These are phyloP conservation scores for Acanthopagrus latus DNA, from an alignment of 2,797 vertebrate genomes.

Conservation along the genomic window DNA sequence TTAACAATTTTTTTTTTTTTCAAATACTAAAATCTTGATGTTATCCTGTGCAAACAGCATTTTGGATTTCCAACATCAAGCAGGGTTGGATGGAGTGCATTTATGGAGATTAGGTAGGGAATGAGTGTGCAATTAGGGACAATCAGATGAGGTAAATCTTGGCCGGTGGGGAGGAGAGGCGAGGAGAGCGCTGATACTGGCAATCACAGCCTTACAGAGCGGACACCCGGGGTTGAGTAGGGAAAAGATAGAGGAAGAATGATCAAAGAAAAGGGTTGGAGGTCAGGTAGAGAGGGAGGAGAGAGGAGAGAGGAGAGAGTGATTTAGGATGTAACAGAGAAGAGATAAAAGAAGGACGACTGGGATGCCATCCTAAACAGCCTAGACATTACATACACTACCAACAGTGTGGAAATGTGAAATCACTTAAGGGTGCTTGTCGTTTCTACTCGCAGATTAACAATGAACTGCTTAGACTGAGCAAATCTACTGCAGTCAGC, in stretches of 20 bases:
- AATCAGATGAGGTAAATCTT: slow-evolving; percentile 66
- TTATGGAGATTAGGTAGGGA: slow-evolving; percentile 66
- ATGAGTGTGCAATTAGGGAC: slow-evolving; percentile 60
- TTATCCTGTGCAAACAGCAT: slow-evolving; percentile 47
- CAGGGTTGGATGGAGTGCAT: slow-evolving; percentile 47
- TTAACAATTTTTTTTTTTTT: slow-evolving; percentile 13
- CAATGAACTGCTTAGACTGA: slow-evolving; percentile 11
- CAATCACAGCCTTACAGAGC: slow-evolving; percentile 55
- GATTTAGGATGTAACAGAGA: neutral
- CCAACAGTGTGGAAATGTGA: slow-evolving; percentile 30
- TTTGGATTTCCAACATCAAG: slow-evolving; percentile 44
- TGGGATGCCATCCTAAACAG: neutral
- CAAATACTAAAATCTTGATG: slow-evolving; percentile 46
- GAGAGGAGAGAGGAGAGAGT: neutral
- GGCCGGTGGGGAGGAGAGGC: slow-evolving; percentile 61
- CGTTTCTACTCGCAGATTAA: slow-evolving; percentile 32
- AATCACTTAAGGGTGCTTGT: slow-evolving; percentile 23
- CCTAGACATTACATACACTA: slow-evolving; percentile 22
- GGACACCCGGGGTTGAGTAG: slow-evolving; percentile 11
- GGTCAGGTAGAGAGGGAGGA: neutral
- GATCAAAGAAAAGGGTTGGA: slow-evolving; percentile 22
- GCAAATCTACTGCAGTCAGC: slow-evolving; percentile 22
- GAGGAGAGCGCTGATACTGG: slow-evolving; percentile 42
- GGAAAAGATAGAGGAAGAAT: slow-evolving; percentile 24
- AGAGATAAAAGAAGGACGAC: neutral